A percentile compares a stretch with the other conserved stretches of the same genome.
These are phyloP conservation scores for Poliocrania exsul DNA, from an alignment of 2,797 vertebrate species.

Conservation along the genomic window DNA sequence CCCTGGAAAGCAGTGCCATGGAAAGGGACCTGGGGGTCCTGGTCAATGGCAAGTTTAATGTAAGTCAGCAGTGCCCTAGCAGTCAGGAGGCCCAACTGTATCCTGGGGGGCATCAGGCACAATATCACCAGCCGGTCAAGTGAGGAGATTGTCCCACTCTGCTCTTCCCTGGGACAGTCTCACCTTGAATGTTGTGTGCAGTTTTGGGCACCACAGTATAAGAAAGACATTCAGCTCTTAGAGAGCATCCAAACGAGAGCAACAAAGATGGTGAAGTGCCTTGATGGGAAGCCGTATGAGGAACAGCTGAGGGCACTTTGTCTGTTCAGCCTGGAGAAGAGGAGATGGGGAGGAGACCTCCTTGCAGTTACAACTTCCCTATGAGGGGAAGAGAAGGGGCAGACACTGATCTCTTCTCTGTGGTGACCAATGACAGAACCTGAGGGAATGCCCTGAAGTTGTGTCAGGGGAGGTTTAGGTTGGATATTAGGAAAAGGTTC, in stretches of 20 bases:
- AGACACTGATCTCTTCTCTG: neutral
- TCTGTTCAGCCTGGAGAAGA: neutral
- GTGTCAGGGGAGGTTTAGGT: neutral
- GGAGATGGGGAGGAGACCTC: neutral
- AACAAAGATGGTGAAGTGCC: neutral
- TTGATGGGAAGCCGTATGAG: neutral
- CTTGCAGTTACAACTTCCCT: neutral
- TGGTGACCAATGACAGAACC: neutral
- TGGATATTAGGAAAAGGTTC: neutral
- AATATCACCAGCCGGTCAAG: neutral
- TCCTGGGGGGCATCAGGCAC: neutral
- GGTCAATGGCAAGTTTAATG: too few species aligned
- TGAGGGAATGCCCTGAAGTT: neutral
- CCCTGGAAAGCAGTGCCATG: too few species aligned
- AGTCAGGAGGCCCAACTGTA: neutral
- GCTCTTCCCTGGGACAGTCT: neutral
- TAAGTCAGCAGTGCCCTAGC: too few species aligned
- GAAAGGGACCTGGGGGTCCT: too few species aligned
- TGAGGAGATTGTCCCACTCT: neutral
- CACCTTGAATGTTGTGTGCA: neutral
- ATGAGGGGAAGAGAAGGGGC: neutral
- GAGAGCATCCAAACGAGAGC: neutral
- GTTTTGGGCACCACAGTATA: neutral
- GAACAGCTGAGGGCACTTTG: neutral
- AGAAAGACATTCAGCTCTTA: neutral